Evolutionary conservation across 2,113 vertebrate species (phyloP), one percentile per base, ranked within the genome.

Genomic region (Sceloporus undulatus): DNA sequence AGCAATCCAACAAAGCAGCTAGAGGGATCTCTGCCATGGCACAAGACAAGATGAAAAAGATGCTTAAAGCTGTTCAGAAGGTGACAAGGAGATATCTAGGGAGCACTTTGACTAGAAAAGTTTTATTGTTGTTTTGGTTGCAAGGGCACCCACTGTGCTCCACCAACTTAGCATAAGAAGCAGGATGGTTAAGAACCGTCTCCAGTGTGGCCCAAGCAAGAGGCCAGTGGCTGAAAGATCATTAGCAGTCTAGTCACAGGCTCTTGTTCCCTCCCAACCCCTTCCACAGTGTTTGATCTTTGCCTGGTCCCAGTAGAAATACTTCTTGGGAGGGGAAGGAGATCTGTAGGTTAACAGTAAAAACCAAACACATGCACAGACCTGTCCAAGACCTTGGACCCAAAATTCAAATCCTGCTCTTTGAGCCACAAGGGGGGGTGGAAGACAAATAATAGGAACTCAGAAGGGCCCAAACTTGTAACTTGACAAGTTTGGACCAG

Each of bases 161-260:
- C 0, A 0, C 85, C 88, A 75, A 82, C 73, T 78, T 7, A 0
- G 0, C 48, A 78, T 90, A 81, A 90, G 65, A 86, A 93, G 85
- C 85, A 87, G 92, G 89, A 54, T 38, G 40, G 77, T 62, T 62
- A 76, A 82, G 79, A 54, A 38, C 25, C 2, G 82, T 92, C 87
- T 48, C 89, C 93, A 78, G 88, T 18, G 68, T 83, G 91, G 93
- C 85, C 83, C 92, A 90, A 84, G 88, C 90, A 87, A 84, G 71
- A 93, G 85, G 88, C 87, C 65, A 91, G 91, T 91, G 95, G 92
- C 92, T 92, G 92, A 93, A 91, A 0, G 5, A 74, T 94, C 89
- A 95, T 96, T 96, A 96, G 81, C 92, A 96, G 92, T 96, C 94
- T 90, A 83, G 93, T 94, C 95, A 94, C 94, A 95, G 82, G 79